Base-by-base conservation (phyloP, 2,888 invertebrate genomes). In the Caenorhabditis wallacei region DNA sequence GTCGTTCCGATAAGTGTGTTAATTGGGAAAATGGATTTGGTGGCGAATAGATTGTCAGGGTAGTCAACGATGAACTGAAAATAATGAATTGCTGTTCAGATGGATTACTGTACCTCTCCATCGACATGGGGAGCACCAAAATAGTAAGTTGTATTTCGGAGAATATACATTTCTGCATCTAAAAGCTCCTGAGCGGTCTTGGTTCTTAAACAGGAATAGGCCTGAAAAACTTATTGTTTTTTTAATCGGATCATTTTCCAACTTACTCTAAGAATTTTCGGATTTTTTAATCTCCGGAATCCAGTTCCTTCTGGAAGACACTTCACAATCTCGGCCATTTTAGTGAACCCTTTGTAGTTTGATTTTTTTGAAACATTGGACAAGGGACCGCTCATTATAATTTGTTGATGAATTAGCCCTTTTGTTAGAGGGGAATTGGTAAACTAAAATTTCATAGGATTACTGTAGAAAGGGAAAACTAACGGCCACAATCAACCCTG, bases 1-100 rank as follows among this genome's bases (percentile, higher is more conserved):
- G 56, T 46, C 1, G 78, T 82, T 35, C 82, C 82, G 4, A 82
- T 22, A 35, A 82, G 11, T 20, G 82, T 82, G 40, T 20, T 72
- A 16, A 78, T 63, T 11, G 63, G 64, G 18, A 18, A n/a, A 1
- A 70, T 18, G 11, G 35, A 48, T 5, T 61, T 54, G 2, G 40
- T 16, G 0, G 24, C 20, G 2, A 70, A 46, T 3, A 70, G 3
- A 0, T 7, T n/a, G 1, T 70, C 76, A 1, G 70, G 61, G 24
- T 81, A 69, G 16, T 81, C 75, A 16, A 37, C 20, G n/a, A 76
- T 16, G n/a, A 82, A 59, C 75, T 57, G 35, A 35, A 57, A 57
- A 40, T 2, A 2, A 13, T 8, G 11, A 40, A 5, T 13, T 40
- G 11, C 40, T 10, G 30, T 5, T 30, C 30, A 8, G 4, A 11